These are phyloP conservation scores for Lampropteryx suffumata DNA, from an alignment of 2,888 invertebrate species.

Conservation along the genomic window DNA sequence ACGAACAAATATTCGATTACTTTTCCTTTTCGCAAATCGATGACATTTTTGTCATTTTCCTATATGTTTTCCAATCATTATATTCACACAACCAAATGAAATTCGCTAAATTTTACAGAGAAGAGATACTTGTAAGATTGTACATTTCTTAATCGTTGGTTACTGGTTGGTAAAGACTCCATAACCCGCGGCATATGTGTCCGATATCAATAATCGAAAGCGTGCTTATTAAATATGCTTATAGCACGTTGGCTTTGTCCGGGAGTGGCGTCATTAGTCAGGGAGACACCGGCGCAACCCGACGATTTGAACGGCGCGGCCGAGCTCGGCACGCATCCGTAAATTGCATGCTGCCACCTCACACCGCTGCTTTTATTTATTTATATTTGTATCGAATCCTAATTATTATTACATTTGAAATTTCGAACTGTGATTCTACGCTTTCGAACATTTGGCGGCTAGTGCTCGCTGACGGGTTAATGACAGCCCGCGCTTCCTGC, in stretches of 20 bases:
- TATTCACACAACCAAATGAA: too few relatives aligned
- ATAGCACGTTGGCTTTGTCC: conserved; percentile 61
- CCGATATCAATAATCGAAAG: conserved; percentile 65
- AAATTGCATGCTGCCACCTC: conserved; percentile 79
- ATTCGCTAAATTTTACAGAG: too few relatives aligned
- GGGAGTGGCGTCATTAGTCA: conserved; percentile 76
- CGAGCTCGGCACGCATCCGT: conserved; percentile 55
- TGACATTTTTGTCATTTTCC: too few relatives aligned
- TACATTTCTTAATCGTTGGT: neutral
- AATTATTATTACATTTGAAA: conserved; percentile 64
- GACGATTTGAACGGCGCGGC: conserved; percentile 67
- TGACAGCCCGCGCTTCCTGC: conserved; percentile 79
- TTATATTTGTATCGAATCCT: conserved; percentile 77
- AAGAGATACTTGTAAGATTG: too few relatives aligned
- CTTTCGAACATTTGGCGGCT: conserved; percentile 74
- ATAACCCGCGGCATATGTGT: conserved; percentile 59
- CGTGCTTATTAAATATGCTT: conserved; percentile 65
- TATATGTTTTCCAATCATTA: too few relatives aligned
- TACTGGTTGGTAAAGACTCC: conserved; percentile 11
- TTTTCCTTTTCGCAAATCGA: neutral
- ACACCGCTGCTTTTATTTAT: conserved; percentile 75
- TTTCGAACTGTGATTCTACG: conserved; percentile 69
- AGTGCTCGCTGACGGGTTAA: conserved; percentile 69
- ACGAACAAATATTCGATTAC: conserved; percentile 6
- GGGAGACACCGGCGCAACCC: conserved; percentile 64